Evolutionary conservation across 2,888 invertebrate species (phyloP).

Genomic region (Hemaris fuciformis): DNA sequence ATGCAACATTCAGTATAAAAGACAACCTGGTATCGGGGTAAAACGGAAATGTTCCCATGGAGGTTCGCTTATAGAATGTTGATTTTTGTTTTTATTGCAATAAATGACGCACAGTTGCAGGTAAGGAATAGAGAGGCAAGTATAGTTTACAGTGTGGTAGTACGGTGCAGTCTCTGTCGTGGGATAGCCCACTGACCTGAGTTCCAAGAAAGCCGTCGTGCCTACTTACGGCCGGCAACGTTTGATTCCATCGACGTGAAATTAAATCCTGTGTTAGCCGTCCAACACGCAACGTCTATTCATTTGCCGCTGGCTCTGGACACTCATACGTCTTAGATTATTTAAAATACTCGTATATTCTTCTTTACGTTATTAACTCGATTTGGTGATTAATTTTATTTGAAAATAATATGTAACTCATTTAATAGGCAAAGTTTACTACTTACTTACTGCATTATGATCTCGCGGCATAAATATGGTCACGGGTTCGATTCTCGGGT

Average conservation of each 20-base stretch:
- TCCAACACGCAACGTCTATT: neutral
- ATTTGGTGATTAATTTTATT: too few species aligned
- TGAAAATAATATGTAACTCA: too few species aligned
- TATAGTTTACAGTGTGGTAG: conserved; percentile 38
- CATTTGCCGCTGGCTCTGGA: neutral
- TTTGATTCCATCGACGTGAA: conserved; percentile 33
- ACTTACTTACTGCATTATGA: too few species aligned
- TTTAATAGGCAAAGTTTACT: too few species aligned
- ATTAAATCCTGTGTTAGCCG: neutral
- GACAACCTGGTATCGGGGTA: too few species aligned
- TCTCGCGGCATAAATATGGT: too few species aligned
- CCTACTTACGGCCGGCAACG: conserved; percentile 26
- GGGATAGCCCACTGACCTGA: conserved; percentile 47
- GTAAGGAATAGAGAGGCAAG: conserved; percentile 47
- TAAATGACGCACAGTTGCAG: conserved; percentile 20
- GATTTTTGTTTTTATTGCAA: neutral
- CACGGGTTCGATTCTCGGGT: too few species aligned
- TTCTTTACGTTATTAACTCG: too few species aligned
- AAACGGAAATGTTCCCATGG: neutral
- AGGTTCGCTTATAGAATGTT: neutral
- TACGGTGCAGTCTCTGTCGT: conserved; percentile 19
- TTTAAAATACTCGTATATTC: neutral
- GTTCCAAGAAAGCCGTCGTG: conserved; percentile 45
- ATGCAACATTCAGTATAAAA: neutral
- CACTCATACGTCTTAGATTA: neutral